Conservation (phyloP, 2,888 invertebrate genomes). For the Pseudococcus longispinus region DNA sequence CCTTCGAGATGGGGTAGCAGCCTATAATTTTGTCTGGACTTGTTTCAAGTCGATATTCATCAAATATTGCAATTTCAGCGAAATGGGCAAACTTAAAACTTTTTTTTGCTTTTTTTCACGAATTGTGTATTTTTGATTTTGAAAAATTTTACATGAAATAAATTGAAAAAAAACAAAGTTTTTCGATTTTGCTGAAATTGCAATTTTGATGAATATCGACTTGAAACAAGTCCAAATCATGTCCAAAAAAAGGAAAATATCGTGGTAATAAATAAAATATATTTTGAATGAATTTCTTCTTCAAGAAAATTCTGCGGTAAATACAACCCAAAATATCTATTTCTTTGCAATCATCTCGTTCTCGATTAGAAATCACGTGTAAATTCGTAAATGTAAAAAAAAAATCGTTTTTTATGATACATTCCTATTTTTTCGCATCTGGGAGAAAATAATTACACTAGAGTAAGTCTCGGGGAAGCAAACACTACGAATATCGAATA, state of each 20-base stretch:
- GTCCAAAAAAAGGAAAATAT: not conserved
- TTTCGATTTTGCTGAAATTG: too few relatives aligned
- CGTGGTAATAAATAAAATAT: not conserved
- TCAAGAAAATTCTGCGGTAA: not conserved
- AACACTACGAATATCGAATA: not conserved
- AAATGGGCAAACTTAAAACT: too few relatives aligned
- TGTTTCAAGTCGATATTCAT: too few relatives aligned
- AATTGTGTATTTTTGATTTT: too few relatives aligned
- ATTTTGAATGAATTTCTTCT: not conserved
- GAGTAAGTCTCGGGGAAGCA: not conserved
- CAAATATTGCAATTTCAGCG: too few relatives aligned
- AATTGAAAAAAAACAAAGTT: too few relatives aligned
- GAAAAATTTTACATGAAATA: too few relatives aligned
- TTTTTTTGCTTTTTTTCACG: too few relatives aligned
- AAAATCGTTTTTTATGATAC: slow-evolving; percentile 1
- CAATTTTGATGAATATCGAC: too few relatives aligned
- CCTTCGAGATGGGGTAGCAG: too few relatives aligned
- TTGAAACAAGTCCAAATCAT: too few relatives aligned
- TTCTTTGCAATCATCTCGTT: not conserved
- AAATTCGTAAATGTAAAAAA: not conserved
- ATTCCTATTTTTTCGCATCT: not conserved
- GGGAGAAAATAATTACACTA: not conserved
- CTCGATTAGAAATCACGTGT: not conserved
- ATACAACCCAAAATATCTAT: not conserved
- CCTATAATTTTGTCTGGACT: too few relatives aligned